Evolutionary conservation across 2,797 vertebrate genomes (phyloP).

Genomic region (Lacerta agilis): DNA sequence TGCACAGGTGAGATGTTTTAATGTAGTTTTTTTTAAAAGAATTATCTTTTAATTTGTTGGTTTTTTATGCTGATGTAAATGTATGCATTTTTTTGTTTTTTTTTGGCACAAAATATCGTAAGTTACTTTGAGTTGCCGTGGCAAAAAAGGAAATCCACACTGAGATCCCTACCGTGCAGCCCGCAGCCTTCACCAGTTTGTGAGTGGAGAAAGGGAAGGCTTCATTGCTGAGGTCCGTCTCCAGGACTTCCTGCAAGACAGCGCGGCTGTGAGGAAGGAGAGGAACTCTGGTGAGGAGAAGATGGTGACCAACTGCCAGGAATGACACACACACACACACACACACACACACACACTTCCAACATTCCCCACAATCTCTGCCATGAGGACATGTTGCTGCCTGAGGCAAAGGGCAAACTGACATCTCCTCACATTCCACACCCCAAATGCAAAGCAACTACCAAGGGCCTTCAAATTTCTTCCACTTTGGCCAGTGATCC

Average conservation of each 20-base stretch:
- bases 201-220: slow-evolving; percentile 96
- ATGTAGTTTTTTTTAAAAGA: no score
- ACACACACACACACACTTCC: no score
- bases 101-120: no score
- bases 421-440: neutral
- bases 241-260: slow-evolving; percentile 90
- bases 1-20: no score
- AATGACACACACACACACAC: accelerated
- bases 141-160: neutral
- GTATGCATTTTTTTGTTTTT: no score
- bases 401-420: neutral
- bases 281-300: accelerated
- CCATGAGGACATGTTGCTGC: neutral
- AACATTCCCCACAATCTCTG: neutral
- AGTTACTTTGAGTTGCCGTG: no score
- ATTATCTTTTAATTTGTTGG: no score
- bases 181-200: slow-evolving; percentile 83
- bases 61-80: no score
- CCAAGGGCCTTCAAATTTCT: no score
- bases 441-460: no score
- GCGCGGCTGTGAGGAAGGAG: slow-evolving; percentile 78
- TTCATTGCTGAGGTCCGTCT: slow-evolving; percentile 88
- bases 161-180: slow-evolving; percentile 83
- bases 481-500: no score
- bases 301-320: accelerated